Conservation (phyloP, 2,113 vertebrate species). For the Pangasianodon gigas region DNA sequence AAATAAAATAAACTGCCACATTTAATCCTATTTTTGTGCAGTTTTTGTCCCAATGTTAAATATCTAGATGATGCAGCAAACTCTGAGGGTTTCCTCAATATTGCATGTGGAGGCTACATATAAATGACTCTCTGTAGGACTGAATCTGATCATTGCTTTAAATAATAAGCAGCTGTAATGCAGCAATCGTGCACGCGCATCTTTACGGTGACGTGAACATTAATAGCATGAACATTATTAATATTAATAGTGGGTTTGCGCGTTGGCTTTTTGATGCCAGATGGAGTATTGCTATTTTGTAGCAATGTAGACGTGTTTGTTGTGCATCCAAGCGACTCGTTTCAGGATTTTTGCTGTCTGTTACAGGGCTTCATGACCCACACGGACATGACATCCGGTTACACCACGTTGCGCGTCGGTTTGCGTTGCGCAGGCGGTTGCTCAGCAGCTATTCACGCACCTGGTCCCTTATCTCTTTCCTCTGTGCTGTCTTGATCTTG, state of each 20-base stretch:
- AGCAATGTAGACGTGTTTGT: too few relatives aligned
- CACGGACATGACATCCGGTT: constrained; percentile 19
- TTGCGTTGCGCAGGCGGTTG: constrained; percentile 2
- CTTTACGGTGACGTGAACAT: background rate
- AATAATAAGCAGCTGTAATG: background rate
- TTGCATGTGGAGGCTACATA: background rate
- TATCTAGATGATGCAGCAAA: background rate
- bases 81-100: background rate
- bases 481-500: background rate
- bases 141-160: background rate
- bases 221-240: background rate
- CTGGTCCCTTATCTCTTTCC: background rate
- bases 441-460: background rate
- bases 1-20: background rate
- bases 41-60: background rate
- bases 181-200: background rate
- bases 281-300: too few relatives aligned
- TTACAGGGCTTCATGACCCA: background rate
- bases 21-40: background rate
- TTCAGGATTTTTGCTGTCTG: background rate
- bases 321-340: background rate
- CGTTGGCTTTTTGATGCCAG: background rate
- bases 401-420: background rate
- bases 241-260: background rate
- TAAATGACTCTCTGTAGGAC: background rate